Base-by-base conservation (phyloP, 2,888 invertebrate species). In the Thereva nobilitata region DNA sequence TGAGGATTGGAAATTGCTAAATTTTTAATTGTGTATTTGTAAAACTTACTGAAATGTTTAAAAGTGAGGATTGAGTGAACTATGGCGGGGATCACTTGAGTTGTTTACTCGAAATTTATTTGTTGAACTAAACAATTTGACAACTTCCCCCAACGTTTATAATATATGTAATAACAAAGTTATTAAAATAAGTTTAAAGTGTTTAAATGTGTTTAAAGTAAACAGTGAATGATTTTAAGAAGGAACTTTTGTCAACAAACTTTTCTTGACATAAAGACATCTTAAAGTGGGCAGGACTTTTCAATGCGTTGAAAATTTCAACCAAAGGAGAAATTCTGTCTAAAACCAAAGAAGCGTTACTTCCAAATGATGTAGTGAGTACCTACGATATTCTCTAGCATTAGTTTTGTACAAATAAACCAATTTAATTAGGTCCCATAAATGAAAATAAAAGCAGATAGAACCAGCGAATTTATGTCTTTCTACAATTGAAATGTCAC, bases 401-500 rank as follows among this genome's bases (percentile, higher is more conserved):
- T 23, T 23, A 23, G 44, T 44, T n/a, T 4, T 44, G 44, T 44
- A 55, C 37, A 45, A 35, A 56, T 57, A 47, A 37, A 38, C 10
- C 10, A 49, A 12, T n/a, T n/a, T 4, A 5, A 8, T 47, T 47
- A 47, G 47, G 47, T 47, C 10, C 10, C 9, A 47, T n/a, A 42
- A 42, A 8, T 42, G 42, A 63, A 49, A 49, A 55, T 63, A 52
- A 54, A 55, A 67, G 63, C 55, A 63, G 45, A 54, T 57, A 64
- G 54, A 66, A 63, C 47, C 64, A 68, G 55, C 67, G 52, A 63
- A 64, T 68, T 67, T 52, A 70, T 70, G 70, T 57, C 64, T 68
- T 67, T 64, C 66, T 54, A 67, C 50, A 52, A 70, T 64, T 67
- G 72, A 78, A 74, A 89, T 89, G 89, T 89, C 89, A 85, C 89